These are phyloP conservation scores for Procavia capensis DNA, from an alignment of 2,113 vertebrate genomes.

Conservation along the genomic window DNA sequence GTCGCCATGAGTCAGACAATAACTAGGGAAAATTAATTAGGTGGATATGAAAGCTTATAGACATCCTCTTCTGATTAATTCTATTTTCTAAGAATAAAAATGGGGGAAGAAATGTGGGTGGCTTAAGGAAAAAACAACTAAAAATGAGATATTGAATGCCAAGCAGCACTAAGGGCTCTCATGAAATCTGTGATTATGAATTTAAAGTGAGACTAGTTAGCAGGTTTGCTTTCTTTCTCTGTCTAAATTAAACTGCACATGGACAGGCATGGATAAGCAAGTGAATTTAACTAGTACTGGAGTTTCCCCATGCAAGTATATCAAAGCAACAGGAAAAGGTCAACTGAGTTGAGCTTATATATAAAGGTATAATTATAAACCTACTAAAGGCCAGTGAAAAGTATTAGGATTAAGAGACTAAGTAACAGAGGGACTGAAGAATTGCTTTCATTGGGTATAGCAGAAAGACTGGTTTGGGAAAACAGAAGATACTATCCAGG, in stretches of 20 bases:
- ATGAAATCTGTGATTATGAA: neutral
- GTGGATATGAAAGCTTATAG: neutral
- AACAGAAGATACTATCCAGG: neutral
- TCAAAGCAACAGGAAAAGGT: neutral
- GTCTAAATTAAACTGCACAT: slow-evolving; percentile 30
- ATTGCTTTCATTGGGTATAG: neutral
- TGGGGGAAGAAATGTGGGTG: neutral
- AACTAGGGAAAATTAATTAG: neutral
- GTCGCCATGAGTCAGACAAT: no score
- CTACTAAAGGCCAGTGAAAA: neutral
- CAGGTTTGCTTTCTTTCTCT: neutral
- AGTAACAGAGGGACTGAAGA: neutral
- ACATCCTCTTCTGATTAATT: neutral
- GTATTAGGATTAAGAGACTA: neutral
- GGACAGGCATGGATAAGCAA: neutral
- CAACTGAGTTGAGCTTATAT: neutral
- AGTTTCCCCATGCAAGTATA: neutral
- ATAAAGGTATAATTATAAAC: neutral
- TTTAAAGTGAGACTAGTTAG: slow-evolving; percentile 23
- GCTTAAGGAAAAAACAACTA: neutral
- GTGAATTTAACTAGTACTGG: neutral
- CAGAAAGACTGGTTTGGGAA: neutral
- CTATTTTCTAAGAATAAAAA: slow-evolving; percentile 43
- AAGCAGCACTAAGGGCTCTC: neutral
- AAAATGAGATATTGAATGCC: neutral